Conservation (phyloP, 2,797 vertebrate genomes). For the Melanotaenia maccullochi region DNA sequence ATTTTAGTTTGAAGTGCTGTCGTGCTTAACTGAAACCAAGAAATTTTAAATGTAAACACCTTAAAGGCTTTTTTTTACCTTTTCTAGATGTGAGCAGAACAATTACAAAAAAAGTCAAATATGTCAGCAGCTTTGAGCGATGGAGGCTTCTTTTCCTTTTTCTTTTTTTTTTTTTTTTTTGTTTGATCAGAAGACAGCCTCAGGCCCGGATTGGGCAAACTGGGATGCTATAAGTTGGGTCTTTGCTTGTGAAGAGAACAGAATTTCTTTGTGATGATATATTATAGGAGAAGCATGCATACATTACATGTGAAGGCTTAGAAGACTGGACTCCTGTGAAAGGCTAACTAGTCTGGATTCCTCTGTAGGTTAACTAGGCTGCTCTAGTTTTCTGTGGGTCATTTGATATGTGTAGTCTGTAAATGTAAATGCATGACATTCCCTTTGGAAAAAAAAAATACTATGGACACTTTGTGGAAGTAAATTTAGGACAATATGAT, state of each 20-base stretch:
- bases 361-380: conserved; percentile 57
- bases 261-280: conserved; percentile 54
- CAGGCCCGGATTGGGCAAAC: conserved; percentile 44
- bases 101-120: conserved; percentile 22
- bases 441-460: conserved; percentile 13
- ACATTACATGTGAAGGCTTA: conserved; percentile 51
- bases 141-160: conserved; percentile 29
- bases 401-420: conserved; percentile 37
- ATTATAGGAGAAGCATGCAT: conserved; percentile 57
- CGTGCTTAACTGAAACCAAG: conserved; percentile 22
- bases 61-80: conserved; percentile 32
- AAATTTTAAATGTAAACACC: conserved; percentile 37
- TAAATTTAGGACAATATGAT: conserved; percentile 14
- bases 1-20: conserved; percentile 46
- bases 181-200: conserved; percentile 26
- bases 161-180: conserved; percentile 34
- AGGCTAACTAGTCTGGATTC: conserved; percentile 59
- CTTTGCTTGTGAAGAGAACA: conserved; percentile 38
- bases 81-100: conserved; percentile 47
- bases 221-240: conserved; percentile 38
- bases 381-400: conserved; percentile 44
- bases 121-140: conserved; percentile 40
- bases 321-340: conserved; percentile 50
- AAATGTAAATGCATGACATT: conserved; percentile 37
- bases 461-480: conserved; percentile 12